A percentile compares a stretch with the other conserved stretches of the same genome.
phyloP scores from a whole-genome alignment of 2,888 invertebrate genomes.

The Endomychus coccineus region DNA sequence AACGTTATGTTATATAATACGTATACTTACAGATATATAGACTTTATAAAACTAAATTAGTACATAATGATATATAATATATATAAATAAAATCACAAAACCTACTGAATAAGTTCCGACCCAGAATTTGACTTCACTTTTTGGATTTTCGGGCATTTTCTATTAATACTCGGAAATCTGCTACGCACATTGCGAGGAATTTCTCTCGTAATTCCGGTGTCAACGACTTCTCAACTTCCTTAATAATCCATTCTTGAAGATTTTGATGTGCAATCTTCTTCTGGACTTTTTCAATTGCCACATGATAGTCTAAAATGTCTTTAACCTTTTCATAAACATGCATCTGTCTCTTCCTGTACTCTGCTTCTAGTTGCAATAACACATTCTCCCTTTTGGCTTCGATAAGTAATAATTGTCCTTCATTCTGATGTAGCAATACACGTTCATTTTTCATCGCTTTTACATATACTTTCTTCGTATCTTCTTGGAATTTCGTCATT shows the following conservation, averaged over 20 bases:
- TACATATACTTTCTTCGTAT: conserved; percentile 4
- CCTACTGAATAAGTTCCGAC: too few relatives aligned
- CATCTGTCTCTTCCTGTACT: conserved; percentile 63
- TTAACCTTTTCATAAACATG: conserved; percentile 61
- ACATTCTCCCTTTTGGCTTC: conserved; percentile 89
- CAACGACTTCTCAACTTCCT: conserved; percentile 26
- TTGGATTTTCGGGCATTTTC: too few relatives aligned
- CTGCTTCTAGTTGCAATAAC: conserved; percentile 84
- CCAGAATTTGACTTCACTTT: too few relatives aligned
- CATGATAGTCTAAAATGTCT: conserved; percentile 82
- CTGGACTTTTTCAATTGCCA: conserved; percentile 71
- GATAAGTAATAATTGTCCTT: conserved; percentile 63
- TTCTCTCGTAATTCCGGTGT: conserved; percentile 28
- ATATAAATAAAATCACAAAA: too few relatives aligned
- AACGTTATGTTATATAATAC: too few relatives aligned
- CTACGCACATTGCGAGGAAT: conserved; percentile 11
- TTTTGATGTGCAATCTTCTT: conserved; percentile 81
- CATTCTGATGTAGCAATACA: conserved; percentile 65
- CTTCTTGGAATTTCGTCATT: conserved; percentile 19
- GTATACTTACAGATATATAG: too few relatives aligned
- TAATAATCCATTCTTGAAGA: conserved; percentile 81
- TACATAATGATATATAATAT: too few relatives aligned
- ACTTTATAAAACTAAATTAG: too few relatives aligned
- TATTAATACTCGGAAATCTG: too few relatives aligned
- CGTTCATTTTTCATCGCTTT: conserved; percentile 55